phyloP scores from a whole-genome alignment of 2,113 vertebrate species.

The Pogonocichla stellata region DNA sequence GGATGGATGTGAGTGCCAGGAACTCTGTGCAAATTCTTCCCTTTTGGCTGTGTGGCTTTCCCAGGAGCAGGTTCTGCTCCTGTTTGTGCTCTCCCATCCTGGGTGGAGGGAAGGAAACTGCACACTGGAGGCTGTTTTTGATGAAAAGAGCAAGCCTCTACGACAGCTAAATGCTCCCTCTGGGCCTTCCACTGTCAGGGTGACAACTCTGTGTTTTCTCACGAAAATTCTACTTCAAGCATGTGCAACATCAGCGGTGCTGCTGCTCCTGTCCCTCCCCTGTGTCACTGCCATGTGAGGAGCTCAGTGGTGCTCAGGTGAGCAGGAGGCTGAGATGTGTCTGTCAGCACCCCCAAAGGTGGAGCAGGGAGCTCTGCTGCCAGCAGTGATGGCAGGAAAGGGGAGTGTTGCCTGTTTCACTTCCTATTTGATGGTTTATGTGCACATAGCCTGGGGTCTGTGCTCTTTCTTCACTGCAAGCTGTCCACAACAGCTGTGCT shows the following conservation, averaged over 20 bases:
- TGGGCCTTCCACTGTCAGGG: neutral
- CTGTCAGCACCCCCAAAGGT: neutral
- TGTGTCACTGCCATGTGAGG: neutral
- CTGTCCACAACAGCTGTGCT: neutral
- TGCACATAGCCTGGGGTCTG: neutral
- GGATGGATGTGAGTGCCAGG: neutral
- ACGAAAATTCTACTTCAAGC: neutral
- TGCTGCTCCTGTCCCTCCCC: neutral
- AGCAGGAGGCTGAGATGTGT: neutral
- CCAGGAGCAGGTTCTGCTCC: neutral
- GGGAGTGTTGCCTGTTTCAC: accelerated
- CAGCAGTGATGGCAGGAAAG: neutral
- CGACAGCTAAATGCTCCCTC: neutral
- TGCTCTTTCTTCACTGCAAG: accelerated
- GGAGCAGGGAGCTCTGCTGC: neutral
- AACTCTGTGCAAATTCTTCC: neutral
- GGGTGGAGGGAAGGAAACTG: neutral
- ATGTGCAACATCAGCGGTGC: neutral
- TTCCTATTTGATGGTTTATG: neutral
- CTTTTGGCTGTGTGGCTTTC: neutral
- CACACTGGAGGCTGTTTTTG: neutral
- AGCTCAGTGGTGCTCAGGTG: neutral
- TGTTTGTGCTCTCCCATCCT: neutral
- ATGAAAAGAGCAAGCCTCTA: neutral
- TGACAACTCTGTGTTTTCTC: neutral